Percentiles rank a stretch among this genome's conserved stretches.
These are phyloP conservation scores for Pipa parva DNA, from an alignment of 2,113 vertebrate species.

Conservation along the genomic window DNA sequence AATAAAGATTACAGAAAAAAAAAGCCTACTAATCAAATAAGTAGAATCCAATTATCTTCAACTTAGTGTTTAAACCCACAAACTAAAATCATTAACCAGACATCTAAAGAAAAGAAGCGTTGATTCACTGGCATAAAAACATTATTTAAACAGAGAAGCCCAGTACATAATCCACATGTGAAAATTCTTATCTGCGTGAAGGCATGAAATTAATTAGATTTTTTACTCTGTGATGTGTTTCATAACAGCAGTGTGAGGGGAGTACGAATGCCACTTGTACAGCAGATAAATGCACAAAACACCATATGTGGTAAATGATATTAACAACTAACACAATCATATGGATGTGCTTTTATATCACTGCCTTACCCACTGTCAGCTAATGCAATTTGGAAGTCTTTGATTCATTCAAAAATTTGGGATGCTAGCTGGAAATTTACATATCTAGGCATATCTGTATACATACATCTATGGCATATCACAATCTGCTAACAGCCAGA, in stretches of 20 bases:
- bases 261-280: not conserved
- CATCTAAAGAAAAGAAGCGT: slow-evolving; percentile 15
- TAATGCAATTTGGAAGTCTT: not conserved
- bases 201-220: slow-evolving; percentile 26
- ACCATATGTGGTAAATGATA: not conserved
- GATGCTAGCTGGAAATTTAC: not conserved
- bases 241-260: slow-evolving; percentile 13
- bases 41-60: slow-evolving; percentile 24
- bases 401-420: not conserved
- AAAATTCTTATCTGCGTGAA: slow-evolving; percentile 18
- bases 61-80: slow-evolving; percentile 5
- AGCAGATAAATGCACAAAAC: slow-evolving; percentile 15
- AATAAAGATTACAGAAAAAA: too few relatives aligned
- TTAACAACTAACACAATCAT: not conserved
- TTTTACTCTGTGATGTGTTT: slow-evolving; percentile 6
- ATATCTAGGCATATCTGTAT: too few relatives aligned
- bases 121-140: slow-evolving; percentile 14
- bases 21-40: slow-evolving; percentile 24
- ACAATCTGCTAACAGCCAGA: too few relatives aligned
- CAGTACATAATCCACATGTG: slow-evolving; percentile 21
- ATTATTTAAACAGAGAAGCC: slow-evolving; percentile 11
- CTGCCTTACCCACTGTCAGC: not conserved
- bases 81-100: slow-evolving; percentile 24
- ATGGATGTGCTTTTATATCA: not conserved
- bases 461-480: not conserved